Percentiles rank a stretch among this genome's conserved stretches.
Conservation (phyloP, 1,140 invertebrate genomes). For the Drosophila nikananu region DNA sequence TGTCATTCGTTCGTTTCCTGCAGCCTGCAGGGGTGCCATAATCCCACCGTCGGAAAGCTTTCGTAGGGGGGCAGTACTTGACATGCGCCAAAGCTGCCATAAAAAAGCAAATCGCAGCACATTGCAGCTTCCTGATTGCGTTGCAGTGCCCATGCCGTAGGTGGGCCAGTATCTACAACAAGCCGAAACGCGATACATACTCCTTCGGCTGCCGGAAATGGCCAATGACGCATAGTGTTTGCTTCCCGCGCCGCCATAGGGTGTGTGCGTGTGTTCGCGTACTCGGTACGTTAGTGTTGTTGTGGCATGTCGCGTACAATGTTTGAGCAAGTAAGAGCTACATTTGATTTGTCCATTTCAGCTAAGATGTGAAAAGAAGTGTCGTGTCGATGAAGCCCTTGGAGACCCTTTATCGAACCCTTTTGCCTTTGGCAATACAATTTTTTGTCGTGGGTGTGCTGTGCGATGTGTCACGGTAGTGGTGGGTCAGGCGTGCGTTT, state of each 20-base stretch:
- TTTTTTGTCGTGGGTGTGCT: slow-evolving; percentile 49
- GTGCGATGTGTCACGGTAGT: slow-evolving; percentile 5
- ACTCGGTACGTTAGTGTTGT: slow-evolving; percentile 27
- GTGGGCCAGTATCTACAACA: slow-evolving; percentile 68
- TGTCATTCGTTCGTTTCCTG: background rate
- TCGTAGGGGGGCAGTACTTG: slow-evolving; percentile 1
- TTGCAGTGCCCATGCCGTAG: slow-evolving; percentile 7
- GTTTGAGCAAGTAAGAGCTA: slow-evolving; percentile 68
- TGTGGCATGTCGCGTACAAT: slow-evolving; percentile 65
- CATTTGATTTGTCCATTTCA: slow-evolving; percentile 67
- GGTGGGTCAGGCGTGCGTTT: slow-evolving; percentile 26
- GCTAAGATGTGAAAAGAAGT: slow-evolving; percentile 10
- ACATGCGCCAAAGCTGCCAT: slow-evolving; percentile 67
- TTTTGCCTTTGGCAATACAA: slow-evolving; percentile 58
- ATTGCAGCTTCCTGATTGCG: slow-evolving; percentile 27
- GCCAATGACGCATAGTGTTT: slow-evolving; percentile 55
- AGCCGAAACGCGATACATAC: slow-evolving; percentile 61
- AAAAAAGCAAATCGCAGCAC: slow-evolving; percentile 28
- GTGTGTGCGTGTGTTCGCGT: slow-evolving; percentile 14
- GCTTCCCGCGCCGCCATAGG: slow-evolving; percentile 6
- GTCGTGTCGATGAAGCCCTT: slow-evolving; percentile 5
- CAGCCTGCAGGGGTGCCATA: background rate
- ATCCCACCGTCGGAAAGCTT: background rate
- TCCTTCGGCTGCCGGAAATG: slow-evolving; percentile 54
- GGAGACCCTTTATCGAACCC: background rate